These are phyloP conservation scores for Corynorhinus townsendii DNA, from an alignment of 2,113 vertebrate species.

Conservation along the genomic window DNA sequence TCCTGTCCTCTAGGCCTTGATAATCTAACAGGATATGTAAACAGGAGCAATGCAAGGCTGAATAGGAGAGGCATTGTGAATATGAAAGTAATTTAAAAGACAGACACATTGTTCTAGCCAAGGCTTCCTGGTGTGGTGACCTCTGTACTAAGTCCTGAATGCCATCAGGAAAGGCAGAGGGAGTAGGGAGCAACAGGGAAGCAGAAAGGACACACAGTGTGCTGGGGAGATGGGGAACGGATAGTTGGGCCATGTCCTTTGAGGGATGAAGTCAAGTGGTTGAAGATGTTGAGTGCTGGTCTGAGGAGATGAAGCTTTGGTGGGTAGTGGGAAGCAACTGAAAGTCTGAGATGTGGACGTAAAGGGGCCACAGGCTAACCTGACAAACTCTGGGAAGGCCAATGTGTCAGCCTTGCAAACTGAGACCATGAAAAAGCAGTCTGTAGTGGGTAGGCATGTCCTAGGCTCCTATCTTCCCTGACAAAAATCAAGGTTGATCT, in stretches of 20 bases:
- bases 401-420: no score
- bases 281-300: not conserved
- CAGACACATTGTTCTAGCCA: not conserved
- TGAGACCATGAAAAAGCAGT: no score
- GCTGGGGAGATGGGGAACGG: not conserved
- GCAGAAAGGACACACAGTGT: not conserved
- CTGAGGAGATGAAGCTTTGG: not conserved
- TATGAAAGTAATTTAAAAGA: constrained; percentile 26
- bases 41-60: not conserved
- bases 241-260: not conserved
- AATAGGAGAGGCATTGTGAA: not conserved
- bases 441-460: no score
- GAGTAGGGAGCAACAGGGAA: not conserved
- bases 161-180: not conserved
- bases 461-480: no score
- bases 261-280: no score
- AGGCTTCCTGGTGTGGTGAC: not conserved
- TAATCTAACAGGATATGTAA: constrained; percentile 15
- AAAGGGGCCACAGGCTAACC: no score
- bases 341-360: not conserved
- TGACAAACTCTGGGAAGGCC: no score
- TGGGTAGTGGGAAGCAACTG: not conserved
- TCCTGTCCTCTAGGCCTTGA: not conserved
- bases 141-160: not conserved
- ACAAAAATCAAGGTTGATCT: no score